Conservation (phyloP, 2,888 invertebrate genomes). For the Digitonthophagus gazella region DNA sequence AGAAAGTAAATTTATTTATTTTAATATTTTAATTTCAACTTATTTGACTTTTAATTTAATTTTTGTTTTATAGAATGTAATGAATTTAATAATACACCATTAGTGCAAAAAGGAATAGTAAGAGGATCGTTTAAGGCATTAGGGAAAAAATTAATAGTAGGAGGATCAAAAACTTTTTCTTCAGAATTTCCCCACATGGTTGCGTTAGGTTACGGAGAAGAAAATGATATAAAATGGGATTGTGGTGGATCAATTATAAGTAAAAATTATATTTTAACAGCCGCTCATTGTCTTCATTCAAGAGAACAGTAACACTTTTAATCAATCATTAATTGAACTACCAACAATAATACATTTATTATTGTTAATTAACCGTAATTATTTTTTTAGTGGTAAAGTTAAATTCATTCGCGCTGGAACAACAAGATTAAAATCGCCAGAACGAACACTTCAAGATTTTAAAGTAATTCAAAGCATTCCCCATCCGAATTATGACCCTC, state of each 20-base stretch:
- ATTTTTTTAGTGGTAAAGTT: slow-evolving; percentile 8
- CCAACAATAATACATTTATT: background rate
- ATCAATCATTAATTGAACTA: background rate
- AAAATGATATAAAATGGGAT: slow-evolving; percentile 47
- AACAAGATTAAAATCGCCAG: slow-evolving; percentile 3
- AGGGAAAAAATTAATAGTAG: background rate
- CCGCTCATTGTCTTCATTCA: slow-evolving; percentile 58
- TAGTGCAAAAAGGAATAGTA: too few relatives aligned
- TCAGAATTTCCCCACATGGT: slow-evolving; percentile 29
- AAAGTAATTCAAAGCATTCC: slow-evolving; percentile 5
- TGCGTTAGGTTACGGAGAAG: slow-evolving; percentile 37
- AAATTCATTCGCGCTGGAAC: slow-evolving; percentile 17
- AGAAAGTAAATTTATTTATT: slow-evolving; percentile 19
- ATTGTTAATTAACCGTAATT: background rate
- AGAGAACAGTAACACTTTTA: slow-evolving; percentile 1
- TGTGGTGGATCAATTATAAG: slow-evolving; percentile 66
- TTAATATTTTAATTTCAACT: background rate
- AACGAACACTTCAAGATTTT: slow-evolving; percentile 19
- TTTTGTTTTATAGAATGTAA: too few relatives aligned
- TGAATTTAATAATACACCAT: too few relatives aligned
- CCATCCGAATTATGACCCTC: slow-evolving; percentile 18
- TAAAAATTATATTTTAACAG: slow-evolving; percentile 59
- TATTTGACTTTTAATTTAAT: too few relatives aligned
- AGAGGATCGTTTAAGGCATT: too few relatives aligned
- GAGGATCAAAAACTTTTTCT: slow-evolving; percentile 1